phyloP scores from a whole-genome alignment of 2,113 vertebrate genomes.

The Pontoporia blainvillei region DNA sequence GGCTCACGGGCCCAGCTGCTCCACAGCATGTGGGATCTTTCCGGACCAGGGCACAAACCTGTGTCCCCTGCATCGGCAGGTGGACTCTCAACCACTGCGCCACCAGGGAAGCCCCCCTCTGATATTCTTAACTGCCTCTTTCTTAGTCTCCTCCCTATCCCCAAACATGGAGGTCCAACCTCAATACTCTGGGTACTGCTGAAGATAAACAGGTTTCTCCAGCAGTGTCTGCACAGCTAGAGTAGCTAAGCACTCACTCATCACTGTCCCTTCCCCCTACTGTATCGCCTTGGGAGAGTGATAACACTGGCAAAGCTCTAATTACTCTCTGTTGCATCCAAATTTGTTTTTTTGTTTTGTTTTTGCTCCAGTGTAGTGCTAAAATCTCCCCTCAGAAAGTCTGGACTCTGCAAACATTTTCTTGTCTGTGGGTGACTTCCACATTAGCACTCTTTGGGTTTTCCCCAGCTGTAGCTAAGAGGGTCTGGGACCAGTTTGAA shows the following conservation, averaged over 20 bases:
- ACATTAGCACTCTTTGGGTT: background rate
- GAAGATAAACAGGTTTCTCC: background rate
- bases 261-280: background rate
- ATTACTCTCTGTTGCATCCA: background rate
- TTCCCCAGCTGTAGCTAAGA: background rate
- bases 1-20: no score
- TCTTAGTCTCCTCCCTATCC: background rate
- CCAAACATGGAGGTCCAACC: background rate
- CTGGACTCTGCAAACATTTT: background rate
- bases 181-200: background rate
- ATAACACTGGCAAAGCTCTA: background rate
- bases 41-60: no score
- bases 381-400: background rate
- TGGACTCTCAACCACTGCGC: no score
- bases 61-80: no score
- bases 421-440: background rate
- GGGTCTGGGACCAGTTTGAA: background rate
- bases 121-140: background rate
- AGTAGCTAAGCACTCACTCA: background rate
- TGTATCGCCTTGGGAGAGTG: background rate
- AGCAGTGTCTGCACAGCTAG: background rate
- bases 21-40: no score
- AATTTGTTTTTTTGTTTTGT: background rate
- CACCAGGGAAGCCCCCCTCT: background rate
- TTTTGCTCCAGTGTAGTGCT: background rate